Evolutionary conservation across 2,113 vertebrate genomes (phyloP), one percentile per base, ranked within the genome.

Genomic region (Hoplias malabaricus): DNA sequence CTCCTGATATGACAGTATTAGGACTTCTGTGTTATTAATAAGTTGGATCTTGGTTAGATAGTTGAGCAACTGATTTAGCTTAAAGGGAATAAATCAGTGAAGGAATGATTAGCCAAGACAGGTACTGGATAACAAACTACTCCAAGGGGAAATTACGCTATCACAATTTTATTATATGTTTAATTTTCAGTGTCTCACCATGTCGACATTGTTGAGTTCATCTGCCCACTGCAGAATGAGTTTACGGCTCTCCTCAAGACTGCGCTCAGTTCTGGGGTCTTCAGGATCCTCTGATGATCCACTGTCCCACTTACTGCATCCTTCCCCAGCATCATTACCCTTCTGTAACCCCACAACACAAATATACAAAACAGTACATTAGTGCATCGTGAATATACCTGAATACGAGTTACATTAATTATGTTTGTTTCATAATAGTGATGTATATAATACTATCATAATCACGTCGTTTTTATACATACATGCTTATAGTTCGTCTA

Each of bases 171-270:
- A 62, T 8, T 59, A 33, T 13, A 43, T 34, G 25, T 27, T 29
- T 66, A 1, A 16, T 3, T 5, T 23, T 19, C 14, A 19, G 8
- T 50, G 1, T 12, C 86, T 78, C 29, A 92, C 92, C 90, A 73
- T 75, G 75, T 92, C 89, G 0, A 92, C 85, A 0, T 84, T 89
- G 27, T 70, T 82, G 34, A 93, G 91, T 73, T 93, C 92, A 0
- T 82, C 78, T 0, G 90, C 90, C 92, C 92, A 93, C 75, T 86
- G 86, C 81, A 91, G 77, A 82, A 93, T 93, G 69, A 93, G 82
- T 29, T 89, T 91, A 29, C 88, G 86, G 81, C 91, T 90, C 84
- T 93, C 90, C 67, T 90, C 88, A 0, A 93, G 84, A 29, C 91
- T 93, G 72, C 85, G 87, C 43, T 89, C 87, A 0, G 73, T 21